A percentile compares a stretch with the other conserved stretches of the same genome.
Conservation (phyloP, 2,888 invertebrate species). For the Amiota communis region DNA sequence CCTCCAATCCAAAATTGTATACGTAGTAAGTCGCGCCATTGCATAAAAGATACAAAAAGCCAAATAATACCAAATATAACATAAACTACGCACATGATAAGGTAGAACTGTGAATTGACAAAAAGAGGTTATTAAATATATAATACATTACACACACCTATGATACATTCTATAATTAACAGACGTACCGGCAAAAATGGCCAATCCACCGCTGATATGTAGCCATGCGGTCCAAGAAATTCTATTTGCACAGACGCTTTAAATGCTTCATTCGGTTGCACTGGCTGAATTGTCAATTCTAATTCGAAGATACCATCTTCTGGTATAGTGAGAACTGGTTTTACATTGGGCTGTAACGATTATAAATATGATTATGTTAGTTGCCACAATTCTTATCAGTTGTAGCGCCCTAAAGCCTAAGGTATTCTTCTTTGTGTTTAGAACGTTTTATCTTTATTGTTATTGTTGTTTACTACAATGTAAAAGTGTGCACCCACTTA, state of each 20-base stretch:
- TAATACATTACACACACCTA: too few species aligned
- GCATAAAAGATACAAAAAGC: constrained; percentile 86
- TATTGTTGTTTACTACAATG: not conserved
- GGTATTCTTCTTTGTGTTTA: too few species aligned
- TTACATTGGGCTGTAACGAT: constrained; percentile 66
- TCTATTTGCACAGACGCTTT: constrained; percentile 79
- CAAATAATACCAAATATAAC: constrained; percentile 87
- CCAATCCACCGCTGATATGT: constrained; percentile 91
- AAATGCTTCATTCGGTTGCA: constrained; percentile 73
- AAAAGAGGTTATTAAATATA: not conserved
- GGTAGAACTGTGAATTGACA: constrained; percentile 82
- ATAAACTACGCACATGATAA: constrained; percentile 91
- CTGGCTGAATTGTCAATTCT: constrained; percentile 74
- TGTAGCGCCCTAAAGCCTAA: too few species aligned
- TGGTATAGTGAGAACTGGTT: constrained; percentile 76
- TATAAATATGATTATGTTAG: constrained; percentile 39
- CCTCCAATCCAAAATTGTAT: constrained; percentile 98
- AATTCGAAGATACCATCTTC: constrained; percentile 84
- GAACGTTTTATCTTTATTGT: not conserved
- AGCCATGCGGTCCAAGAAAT: constrained; percentile 85
- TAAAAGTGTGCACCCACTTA: not conserved
- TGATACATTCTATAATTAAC: not conserved
- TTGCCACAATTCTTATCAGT: not conserved
- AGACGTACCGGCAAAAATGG: constrained; percentile 83
- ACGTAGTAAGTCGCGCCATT: constrained; percentile 91